Percentiles rank a stretch among this genome's conserved stretches.
These are phyloP conservation scores for Strigamia crassipes DNA, from an alignment of 2,888 invertebrate species.

Conservation along the genomic window DNA sequence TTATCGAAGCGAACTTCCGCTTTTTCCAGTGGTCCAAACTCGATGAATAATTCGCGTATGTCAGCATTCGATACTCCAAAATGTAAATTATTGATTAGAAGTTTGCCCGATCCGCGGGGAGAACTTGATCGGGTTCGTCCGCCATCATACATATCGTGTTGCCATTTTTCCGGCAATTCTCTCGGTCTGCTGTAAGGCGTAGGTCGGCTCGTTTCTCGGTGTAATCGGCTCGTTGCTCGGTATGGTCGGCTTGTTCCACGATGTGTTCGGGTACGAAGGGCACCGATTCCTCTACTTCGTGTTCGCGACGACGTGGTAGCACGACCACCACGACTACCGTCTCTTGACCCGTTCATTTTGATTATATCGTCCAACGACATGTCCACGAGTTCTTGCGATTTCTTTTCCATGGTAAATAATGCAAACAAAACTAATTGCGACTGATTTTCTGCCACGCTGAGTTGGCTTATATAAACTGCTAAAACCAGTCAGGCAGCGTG, in stretches of 20 bases:
- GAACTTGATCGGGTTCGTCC: constrained; percentile 54
- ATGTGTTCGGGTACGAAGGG: constrained; percentile 55
- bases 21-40: constrained; percentile 92
- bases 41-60: constrained; percentile 94
- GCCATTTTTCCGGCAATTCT: constrained; percentile 79
- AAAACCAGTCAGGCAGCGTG: too few species aligned
- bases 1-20: constrained; percentile 96
- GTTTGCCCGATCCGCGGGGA: constrained; percentile 69
- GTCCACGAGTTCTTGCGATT: constrained; percentile 93
- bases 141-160: constrained; percentile 93
- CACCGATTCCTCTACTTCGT: constrained; percentile 50
- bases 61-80: constrained; percentile 97
- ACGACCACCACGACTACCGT: constrained; percentile 60
- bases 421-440: too few species aligned
- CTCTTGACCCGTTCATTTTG: constrained; percentile 68
- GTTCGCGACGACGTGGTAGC: constrained; percentile 35
- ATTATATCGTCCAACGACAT: constrained; percentile 98
- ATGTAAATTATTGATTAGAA: constrained; percentile 94
- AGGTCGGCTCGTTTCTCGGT: too few species aligned
- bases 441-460: too few species aligned
- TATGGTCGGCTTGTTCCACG: constrained; percentile 68
- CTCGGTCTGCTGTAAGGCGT: too few species aligned
- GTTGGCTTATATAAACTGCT: too few species aligned
- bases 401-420: constrained; percentile 57
- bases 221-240: too few species aligned